These are phyloP conservation scores for Oostethus manadensis DNA, from an alignment of 2,113 vertebrate species.

Conservation along the genomic window DNA sequence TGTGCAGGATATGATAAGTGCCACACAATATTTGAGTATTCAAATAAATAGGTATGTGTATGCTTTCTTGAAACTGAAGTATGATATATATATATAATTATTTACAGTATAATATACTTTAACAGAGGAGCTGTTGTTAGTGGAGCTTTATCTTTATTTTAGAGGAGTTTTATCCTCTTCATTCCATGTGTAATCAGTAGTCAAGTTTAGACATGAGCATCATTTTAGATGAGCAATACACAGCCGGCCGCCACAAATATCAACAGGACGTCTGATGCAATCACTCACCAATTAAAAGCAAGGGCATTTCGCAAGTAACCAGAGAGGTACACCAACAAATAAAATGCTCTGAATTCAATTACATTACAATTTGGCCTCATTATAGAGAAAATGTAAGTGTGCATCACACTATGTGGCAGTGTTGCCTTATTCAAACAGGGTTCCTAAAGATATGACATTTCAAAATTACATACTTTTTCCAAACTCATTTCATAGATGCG, in stretches of 20 bases:
- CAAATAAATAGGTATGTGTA: neutral
- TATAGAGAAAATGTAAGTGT: too few relatives aligned
- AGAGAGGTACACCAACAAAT: slow-evolving; percentile 4
- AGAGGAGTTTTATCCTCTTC: slow-evolving; percentile 14
- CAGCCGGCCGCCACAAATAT: slow-evolving; percentile 36
- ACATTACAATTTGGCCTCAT: too few relatives aligned
- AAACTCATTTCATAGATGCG: too few relatives aligned
- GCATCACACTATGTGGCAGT: neutral
- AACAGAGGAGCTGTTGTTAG: neutral
- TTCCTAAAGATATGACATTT: neutral
- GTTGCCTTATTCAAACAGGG: neutral
- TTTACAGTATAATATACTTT: too few relatives aligned
- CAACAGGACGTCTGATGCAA: slow-evolving; percentile 27
- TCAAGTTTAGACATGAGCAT: slow-evolving; percentile 65
- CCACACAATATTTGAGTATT: neutral
- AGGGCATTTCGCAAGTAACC: slow-evolving; percentile 35
- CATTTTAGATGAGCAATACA: slow-evolving; percentile 54
- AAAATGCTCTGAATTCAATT: neutral
- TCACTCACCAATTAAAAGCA: slow-evolving; percentile 50
- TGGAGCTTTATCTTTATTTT: slow-evolving; percentile 27
- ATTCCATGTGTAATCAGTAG: slow-evolving; percentile 38
- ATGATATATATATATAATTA: too few relatives aligned
- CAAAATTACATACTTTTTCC: too few relatives aligned
- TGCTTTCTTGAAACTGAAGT: slow-evolving; percentile 8
- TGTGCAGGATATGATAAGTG: neutral